phyloP scores from a whole-genome alignment of 2,888 invertebrate species.

The Hoplodrina ambigua region DNA sequence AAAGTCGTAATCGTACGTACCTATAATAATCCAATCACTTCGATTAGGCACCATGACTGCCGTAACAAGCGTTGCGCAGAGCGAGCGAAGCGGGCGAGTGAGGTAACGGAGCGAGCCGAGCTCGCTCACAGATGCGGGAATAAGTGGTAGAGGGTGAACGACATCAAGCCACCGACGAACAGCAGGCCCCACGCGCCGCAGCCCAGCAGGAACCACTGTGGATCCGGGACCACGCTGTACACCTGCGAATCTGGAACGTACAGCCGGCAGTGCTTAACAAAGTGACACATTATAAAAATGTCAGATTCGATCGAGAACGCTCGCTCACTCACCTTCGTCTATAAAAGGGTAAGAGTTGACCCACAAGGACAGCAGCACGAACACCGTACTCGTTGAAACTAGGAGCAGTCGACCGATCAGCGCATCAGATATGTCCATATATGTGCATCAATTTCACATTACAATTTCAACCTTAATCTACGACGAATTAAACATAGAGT shows the following conservation, averaged over 20 bases:
- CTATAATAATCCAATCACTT: conserved; percentile 81
- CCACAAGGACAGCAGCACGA: conserved; percentile 92
- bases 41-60: conserved; percentile 4
- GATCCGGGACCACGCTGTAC: conserved; percentile 87
- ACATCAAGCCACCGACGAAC: conserved; percentile 92
- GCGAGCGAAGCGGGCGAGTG: background rate
- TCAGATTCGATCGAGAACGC: too few species aligned
- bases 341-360: conserved; percentile 93
- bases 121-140: conserved; percentile 64
- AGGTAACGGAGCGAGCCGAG: conserved; percentile 1
- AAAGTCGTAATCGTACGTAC: conserved; percentile 9
- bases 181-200: conserved; percentile 91
- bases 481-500: conserved; percentile 30
- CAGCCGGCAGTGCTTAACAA: too few species aligned
- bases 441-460: conserved; percentile 59
- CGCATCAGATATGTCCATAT: conserved; percentile 90
- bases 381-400: conserved; percentile 86
- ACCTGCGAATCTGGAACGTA: conserved; percentile 86
- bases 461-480: conserved; percentile 19
- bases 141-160: conserved; percentile 91
- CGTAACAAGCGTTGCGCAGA: background rate
- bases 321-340: conserved; percentile 86
- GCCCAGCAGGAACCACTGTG: conserved; percentile 90
- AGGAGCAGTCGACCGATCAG: conserved; percentile 91
- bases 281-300: too few species aligned